Conservation (phyloP, 2,113 vertebrate species). For the Monopterus albus region DNA sequence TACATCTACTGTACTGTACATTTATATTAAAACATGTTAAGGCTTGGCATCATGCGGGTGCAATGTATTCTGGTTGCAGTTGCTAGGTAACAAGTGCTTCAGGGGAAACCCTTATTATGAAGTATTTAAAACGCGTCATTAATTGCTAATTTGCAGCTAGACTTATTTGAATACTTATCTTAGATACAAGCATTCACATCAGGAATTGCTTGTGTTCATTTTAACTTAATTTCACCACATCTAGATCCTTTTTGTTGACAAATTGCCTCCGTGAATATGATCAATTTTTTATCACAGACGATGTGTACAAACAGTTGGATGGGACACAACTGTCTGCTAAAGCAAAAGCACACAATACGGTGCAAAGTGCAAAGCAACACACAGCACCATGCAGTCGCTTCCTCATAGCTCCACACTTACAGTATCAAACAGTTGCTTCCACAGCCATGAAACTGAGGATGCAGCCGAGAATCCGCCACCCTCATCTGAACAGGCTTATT, state of each 20-base stretch:
- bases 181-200: conserved; percentile 20
- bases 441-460: conserved; percentile 63
- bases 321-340: background rate
- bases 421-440: conserved; percentile 71
- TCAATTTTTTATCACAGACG: background rate
- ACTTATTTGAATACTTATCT: conserved; percentile 41
- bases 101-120: conserved; percentile 80
- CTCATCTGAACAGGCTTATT: conserved; percentile 77
- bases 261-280: background rate
- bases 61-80: conserved; percentile 76
- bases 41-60: conserved; percentile 51
- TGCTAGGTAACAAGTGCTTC: conserved; percentile 85
- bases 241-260: background rate
- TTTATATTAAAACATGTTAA: conserved; percentile 64
- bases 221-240: background rate
- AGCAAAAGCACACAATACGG: conserved; percentile 38
- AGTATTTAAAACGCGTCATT: conserved; percentile 81
- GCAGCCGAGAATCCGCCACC: conserved; percentile 73
- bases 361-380: too few species aligned
- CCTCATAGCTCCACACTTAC: conserved; percentile 57
- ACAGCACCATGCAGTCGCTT: conserved; percentile 41
- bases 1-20: conserved; percentile 34
- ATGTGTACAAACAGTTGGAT: background rate
- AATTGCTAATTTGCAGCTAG: conserved; percentile 73
- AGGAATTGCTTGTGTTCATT: background rate